Evolutionary conservation across 2,797 vertebrate genomes (phyloP).

Genomic region (Calcarius lapponicus): DNA sequence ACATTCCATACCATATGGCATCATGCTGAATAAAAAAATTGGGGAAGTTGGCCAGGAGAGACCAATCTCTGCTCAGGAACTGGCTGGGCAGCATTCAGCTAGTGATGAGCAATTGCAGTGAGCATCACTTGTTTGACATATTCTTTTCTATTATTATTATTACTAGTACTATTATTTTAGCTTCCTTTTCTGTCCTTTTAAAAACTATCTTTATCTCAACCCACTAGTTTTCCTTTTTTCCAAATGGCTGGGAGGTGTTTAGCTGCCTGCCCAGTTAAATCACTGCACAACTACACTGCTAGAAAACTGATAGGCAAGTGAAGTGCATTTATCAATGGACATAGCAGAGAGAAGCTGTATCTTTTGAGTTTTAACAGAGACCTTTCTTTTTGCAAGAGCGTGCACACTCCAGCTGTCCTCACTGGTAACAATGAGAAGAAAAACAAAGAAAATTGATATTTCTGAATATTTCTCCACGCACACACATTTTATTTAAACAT

Average conservation of each 20-base stretch:
- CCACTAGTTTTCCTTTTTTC: not conserved
- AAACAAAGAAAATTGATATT: not conserved
- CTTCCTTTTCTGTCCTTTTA: not conserved
- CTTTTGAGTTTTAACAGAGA: not conserved
- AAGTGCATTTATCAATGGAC: not conserved
- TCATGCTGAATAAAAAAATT: not conserved
- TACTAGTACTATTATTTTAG: not conserved
- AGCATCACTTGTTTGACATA: not conserved
- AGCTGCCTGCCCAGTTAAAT: not conserved
- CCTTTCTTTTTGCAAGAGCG: not conserved
- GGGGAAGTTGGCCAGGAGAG: not conserved
- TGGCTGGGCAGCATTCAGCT: not conserved
- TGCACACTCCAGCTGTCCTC: not conserved
- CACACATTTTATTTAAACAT: not conserved
- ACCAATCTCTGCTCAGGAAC: not conserved
- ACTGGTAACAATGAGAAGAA: not conserved
- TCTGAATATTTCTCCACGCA: not conserved
- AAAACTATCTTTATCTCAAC: not conserved
- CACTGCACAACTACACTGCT: not conserved
- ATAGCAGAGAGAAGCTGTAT: not conserved
- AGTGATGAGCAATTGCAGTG: not conserved
- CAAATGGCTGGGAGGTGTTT: not conserved
- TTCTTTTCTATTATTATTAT: not conserved
- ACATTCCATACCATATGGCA: not conserved
- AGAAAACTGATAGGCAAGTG: not conserved